phyloP scores from a whole-genome alignment of 2,888 invertebrate genomes.

The Papilio protenor region DNA sequence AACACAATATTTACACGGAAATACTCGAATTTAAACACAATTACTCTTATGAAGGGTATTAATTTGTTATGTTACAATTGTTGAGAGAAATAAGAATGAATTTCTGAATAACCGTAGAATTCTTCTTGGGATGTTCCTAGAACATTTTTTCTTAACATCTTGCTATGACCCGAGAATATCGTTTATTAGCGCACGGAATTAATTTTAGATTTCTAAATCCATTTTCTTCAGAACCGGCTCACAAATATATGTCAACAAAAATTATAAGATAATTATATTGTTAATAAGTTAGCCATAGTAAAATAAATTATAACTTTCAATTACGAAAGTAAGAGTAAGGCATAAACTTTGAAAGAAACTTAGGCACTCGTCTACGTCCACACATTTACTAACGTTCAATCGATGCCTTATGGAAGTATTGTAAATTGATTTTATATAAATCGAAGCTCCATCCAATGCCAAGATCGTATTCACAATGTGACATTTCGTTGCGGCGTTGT shows the following conservation, averaged over 20 bases:
- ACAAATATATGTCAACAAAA: not conserved
- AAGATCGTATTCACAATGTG: conserved; percentile 47
- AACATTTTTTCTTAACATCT: conserved; percentile 60
- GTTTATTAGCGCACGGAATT: not conserved
- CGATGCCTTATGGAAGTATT: conserved; percentile 47
- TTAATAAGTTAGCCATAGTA: not conserved
- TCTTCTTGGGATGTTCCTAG: conserved; percentile 67
- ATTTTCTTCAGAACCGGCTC: not conserved
- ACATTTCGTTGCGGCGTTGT: conserved; percentile 53
- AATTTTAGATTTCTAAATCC: not conserved
- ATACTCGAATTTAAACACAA: not conserved
- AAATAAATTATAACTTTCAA: not conserved
- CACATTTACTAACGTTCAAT: conserved; percentile 48
- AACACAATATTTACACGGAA: not conserved
- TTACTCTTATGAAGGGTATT: not conserved
- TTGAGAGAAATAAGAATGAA: not conserved
- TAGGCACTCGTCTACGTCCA: conserved; percentile 28
- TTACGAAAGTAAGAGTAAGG: not conserved
- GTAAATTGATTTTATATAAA: conserved; percentile 51
- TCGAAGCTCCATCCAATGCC: conserved; percentile 47
- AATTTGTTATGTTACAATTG: too few relatives aligned
- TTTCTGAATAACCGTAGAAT: conserved; percentile 60
- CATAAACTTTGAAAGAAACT: not conserved
- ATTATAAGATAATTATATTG: not conserved
- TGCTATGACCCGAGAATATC: conserved; percentile 2